Percentiles rank a stretch among this genome's conserved stretches.
These are phyloP conservation scores for Laspeyria flexula DNA, from an alignment of 2,888 invertebrate genomes.

Conservation along the genomic window DNA sequence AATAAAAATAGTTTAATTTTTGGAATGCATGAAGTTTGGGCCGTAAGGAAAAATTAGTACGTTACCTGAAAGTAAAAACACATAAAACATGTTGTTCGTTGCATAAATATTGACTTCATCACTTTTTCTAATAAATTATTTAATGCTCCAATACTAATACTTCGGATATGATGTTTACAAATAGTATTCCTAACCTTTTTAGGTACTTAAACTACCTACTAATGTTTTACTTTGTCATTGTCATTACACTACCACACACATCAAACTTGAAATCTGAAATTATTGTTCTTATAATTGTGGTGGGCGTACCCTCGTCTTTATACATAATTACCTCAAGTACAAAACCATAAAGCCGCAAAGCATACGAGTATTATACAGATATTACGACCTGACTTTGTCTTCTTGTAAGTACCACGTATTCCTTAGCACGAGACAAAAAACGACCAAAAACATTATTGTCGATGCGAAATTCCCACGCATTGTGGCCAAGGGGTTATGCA, in stretches of 20 bases:
- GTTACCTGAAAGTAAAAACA: too few species aligned
- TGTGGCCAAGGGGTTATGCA: conserved; percentile 64
- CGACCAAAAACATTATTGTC: conserved; percentile 55
- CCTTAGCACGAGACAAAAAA: conserved; percentile 73
- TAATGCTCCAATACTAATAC: too few species aligned
- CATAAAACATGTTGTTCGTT: too few species aligned
- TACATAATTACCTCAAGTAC: neutral
- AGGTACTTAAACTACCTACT: too few species aligned
- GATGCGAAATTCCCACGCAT: conserved; percentile 71
- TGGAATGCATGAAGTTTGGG: too few species aligned
- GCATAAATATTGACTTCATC: too few species aligned
- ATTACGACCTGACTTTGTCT: conserved; percentile 43
- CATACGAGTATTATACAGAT: conserved; percentile 43
- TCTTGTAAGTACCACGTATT: conserved; percentile 45
- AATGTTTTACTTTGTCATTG: too few species aligned
- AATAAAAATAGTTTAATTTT: too few species aligned
- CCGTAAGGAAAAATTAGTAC: too few species aligned
- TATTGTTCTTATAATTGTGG: neutral
- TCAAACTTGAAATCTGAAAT: neutral
- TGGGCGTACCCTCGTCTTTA: neutral
- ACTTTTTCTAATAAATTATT: too few species aligned
- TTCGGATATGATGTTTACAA: too few species aligned
- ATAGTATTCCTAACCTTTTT: too few species aligned
- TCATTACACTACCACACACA: neutral
- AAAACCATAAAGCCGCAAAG: conserved; percentile 24